Evolutionary conservation across 2,113 vertebrate species (phyloP), one percentile per base, ranked within the genome.

Genomic region (Myotis lucifugus): DNA sequence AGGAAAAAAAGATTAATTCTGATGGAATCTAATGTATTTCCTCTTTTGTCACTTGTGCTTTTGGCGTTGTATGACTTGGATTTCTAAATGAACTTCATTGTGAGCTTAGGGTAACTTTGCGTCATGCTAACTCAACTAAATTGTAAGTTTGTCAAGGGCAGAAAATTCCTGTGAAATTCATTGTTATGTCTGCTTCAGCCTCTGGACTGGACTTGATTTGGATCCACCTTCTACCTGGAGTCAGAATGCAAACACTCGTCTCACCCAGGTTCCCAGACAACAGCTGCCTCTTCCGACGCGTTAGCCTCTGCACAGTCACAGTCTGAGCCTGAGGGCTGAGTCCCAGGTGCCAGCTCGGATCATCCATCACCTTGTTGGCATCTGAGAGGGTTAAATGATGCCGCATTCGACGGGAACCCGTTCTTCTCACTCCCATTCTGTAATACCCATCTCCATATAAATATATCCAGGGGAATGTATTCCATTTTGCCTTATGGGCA

Each of bases 401-500:
- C 0, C 6, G 19, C 29, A 18, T 21, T 29, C 6, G 32, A 48
- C 21, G 50, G 37, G 74, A 48, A 17, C 34, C 37, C 59, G 79
- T 70, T 67, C 74, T 52, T 79, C 18, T 69, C 52, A 13, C 13
- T 46, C 23, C 10, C 11, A 9, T 61, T 76, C 54, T 70, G 27
- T 79, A 37, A 40, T 76, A 95, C 56, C 73, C 91, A 66, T 92
- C 74, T 86, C 92, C 74, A 25, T 95, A 77, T 69, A 96, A 88
- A 97, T 54, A 87, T 23, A 94, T 95, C 91, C 96, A 92, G 94
- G 95, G 74, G 95, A 92, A 91, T 92, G 95, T 84, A 93, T 95
- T 94, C 84, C 95, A 40, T 96, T 97, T 98, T 95, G 95, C 96
- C 97, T 97, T 97, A 97, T 97, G 97, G 97, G 95, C 95, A 97